These are phyloP conservation scores for Metallyticus violacea DNA, from an alignment of 2,888 invertebrate genomes.

Conservation along the genomic window DNA sequence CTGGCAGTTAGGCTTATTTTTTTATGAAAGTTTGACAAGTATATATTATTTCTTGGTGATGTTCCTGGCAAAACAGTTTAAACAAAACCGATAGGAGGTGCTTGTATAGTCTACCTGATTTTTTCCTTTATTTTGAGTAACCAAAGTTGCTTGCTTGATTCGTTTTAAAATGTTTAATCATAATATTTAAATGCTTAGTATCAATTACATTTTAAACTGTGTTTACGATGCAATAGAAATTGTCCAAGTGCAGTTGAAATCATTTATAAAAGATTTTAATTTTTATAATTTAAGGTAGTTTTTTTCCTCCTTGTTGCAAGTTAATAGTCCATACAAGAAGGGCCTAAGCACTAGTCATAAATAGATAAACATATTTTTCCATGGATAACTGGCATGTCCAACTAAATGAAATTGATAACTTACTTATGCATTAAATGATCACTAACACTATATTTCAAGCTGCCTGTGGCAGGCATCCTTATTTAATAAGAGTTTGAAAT, in stretches of 20 bases:
- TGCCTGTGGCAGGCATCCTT: background rate
- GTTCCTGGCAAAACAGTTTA: background rate
- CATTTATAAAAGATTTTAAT: too few relatives aligned
- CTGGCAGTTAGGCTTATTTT: background rate
- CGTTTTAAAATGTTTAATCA: background rate
- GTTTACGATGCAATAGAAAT: too few relatives aligned
- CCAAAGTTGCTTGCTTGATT: background rate
- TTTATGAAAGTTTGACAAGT: background rate
- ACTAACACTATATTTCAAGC: background rate
- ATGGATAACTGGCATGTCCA: background rate
- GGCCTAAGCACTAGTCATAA: constrained; percentile 6
- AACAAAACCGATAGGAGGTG: background rate
- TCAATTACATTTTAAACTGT: too few relatives aligned
- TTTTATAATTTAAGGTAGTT: background rate
- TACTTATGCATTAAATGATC: background rate
- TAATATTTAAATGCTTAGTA: too few relatives aligned
- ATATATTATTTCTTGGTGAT: background rate
- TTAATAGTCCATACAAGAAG: background rate
- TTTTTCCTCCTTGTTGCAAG: background rate
- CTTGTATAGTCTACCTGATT: background rate
- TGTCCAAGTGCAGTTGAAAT: too few relatives aligned
- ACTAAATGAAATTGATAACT: background rate
- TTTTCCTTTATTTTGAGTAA: background rate
- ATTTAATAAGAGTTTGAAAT: background rate
- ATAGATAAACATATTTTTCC: constrained; percentile 3